These are phyloP conservation scores for Oxyruncus cristatus DNA, from an alignment of 2,113 vertebrate genomes.

Conservation along the genomic window DNA sequence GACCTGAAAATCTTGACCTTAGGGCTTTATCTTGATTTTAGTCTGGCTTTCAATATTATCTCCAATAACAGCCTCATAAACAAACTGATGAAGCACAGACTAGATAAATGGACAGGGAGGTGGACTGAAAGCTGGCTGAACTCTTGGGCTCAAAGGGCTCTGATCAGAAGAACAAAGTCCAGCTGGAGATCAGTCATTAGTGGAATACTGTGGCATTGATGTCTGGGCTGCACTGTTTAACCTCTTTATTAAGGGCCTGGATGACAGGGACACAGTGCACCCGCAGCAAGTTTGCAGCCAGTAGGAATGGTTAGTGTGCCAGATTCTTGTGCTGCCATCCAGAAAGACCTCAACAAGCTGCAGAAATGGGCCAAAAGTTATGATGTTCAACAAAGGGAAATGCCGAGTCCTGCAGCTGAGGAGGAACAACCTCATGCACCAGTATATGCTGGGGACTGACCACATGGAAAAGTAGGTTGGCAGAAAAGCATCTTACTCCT, in stretches of 20 bases:
- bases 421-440: background rate
- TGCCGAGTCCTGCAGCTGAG: rapidly evolving
- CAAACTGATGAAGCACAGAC: background rate
- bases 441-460: background rate
- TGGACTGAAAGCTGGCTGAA: background rate
- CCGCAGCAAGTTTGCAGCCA: background rate
- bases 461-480: background rate
- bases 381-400: background rate
- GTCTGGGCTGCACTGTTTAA: background rate
- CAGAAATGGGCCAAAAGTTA: background rate
- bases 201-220: background rate
- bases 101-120: background rate
- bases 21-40: background rate
- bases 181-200: background rate
- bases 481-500: background rate
- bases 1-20: background rate
- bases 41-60: background rate
- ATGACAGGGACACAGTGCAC: background rate
- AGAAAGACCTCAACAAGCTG: background rate
- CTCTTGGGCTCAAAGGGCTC: background rate
- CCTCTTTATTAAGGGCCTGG: background rate
- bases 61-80: background rate
- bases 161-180: background rate
- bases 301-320: background rate
- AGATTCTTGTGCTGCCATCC: background rate